phyloP scores from a whole-genome alignment of 2,113 vertebrate species.

The Cyphomyrus discorhynchus region DNA sequence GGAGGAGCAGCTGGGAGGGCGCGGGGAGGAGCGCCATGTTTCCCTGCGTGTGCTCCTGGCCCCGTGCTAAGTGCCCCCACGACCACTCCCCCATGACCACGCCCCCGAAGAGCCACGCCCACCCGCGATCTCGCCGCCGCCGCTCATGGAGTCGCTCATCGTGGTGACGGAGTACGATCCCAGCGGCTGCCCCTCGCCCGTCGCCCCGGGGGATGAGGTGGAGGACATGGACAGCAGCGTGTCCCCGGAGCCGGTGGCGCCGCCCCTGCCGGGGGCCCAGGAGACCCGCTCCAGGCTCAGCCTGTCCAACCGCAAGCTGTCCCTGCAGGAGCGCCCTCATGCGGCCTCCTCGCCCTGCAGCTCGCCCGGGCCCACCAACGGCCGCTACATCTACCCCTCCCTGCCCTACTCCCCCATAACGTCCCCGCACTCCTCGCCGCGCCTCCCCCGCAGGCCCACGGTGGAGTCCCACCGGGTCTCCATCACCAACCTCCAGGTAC shows the following conservation, averaged over 20 bases:
- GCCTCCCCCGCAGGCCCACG: slow-evolving; percentile 80
- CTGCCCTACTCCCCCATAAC: slow-evolving; percentile 80
- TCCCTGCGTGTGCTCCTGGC: slow-evolving; percentile 70
- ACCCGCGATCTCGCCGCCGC: slow-evolving; percentile 39
- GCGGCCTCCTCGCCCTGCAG: slow-evolving; percentile 54
- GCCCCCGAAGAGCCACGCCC: slow-evolving; percentile 35
- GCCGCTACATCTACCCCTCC: slow-evolving; percentile 75
- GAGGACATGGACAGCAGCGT: slow-evolving; percentile 65
- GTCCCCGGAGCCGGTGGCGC: slow-evolving; percentile 41
- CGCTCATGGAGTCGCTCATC: slow-evolving; percentile 84
- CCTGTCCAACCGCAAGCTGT: slow-evolving; percentile 78
- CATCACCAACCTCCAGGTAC: slow-evolving; percentile 89
- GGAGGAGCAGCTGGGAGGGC: slow-evolving; percentile 52
- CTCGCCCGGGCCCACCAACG: slow-evolving; percentile 51
- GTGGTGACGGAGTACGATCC: slow-evolving; percentile 82
- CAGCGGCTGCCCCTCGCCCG: slow-evolving; percentile 41
- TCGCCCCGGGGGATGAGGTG: slow-evolving; percentile 47
- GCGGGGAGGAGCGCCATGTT: slow-evolving; percentile 61
- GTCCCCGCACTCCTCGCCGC: slow-evolving; percentile 85
- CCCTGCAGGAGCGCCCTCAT: slow-evolving; percentile 79
- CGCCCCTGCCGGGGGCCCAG: slow-evolving; percentile 33
- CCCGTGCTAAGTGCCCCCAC: slow-evolving; percentile 44
- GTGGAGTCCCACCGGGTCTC: slow-evolving; percentile 93
- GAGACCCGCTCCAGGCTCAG: slow-evolving; percentile 53
- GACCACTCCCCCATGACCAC: slow-evolving; percentile 51